Evolutionary conservation across 2,888 invertebrate genomes (phyloP), one percentile per base, ranked within the genome.

Genomic region (Lasioglossum calceatum): DNA sequence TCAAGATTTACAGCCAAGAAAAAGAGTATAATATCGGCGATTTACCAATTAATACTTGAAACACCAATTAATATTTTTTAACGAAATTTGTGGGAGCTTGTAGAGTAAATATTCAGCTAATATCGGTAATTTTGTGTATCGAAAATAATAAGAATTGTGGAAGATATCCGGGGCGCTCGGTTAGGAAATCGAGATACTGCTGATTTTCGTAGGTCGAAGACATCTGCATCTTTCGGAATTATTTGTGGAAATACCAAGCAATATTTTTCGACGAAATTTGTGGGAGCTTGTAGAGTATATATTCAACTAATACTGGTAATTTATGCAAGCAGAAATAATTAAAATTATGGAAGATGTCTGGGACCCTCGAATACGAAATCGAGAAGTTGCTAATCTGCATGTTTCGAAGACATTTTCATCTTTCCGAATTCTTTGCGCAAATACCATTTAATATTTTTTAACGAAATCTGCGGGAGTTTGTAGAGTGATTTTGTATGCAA

Each of bases 391-490:
- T 8, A 10, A n/a, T 23, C 10, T 58, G n/a, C 10, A 8, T 10
- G 10, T 5, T n/a, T 12, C n/a, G n/a, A 3, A n/a, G 4, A 58
- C 4, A n/a, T 4, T 0, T 8, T 4, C 23, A 8, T 0, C 2
- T 54, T 54, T 0, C 8, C 0, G 23, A 54, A 23, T n/a, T 54
- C 23, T 54, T 54, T 23, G 8, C 23, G 54, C 54, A 8, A 2
- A 23, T 2, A 54, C 54, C 54, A 7, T 2, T 2, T 0, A 23
- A 54, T n/a, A 54, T 54, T 54, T 54, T 7, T 54, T 23, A 19
- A 23, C 23, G 54, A 16, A 23, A 54, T 23, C 8, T 23, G 0
- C 2, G 23, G 23, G 54, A 54, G 5, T 8, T 54, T 54, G 23
- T 54, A 23, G 23, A 54, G 10, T 42, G 42, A 42, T 42, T 42